phyloP scores from a whole-genome alignment of 2,888 invertebrate genomes.

The Autographa gamma region DNA sequence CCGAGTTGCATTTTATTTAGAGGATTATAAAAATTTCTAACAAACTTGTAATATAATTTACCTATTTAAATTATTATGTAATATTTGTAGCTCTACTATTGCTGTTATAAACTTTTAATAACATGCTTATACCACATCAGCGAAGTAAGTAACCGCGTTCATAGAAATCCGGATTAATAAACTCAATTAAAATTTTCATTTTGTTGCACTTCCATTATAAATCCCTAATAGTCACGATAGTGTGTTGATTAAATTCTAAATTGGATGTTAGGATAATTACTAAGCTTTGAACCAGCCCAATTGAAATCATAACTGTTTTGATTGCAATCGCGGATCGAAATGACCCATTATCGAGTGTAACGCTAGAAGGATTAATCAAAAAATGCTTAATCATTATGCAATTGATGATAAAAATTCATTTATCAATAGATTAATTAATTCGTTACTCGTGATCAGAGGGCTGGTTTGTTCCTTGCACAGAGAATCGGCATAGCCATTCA shows the following conservation, averaged over 20 bases:
- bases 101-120: too few species aligned
- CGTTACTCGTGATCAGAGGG: too few species aligned
- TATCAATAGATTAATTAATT: background rate
- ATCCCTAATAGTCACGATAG: conserved; percentile 1
- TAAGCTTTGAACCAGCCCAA: conserved; percentile 1
- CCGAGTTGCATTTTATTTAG: too few species aligned
- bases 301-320: conserved; percentile 23
- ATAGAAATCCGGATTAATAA: background rate
- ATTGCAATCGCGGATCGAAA: conserved; percentile 21
- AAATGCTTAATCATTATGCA: background rate
- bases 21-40: too few species aligned
- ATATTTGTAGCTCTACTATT: too few species aligned
- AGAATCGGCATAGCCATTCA: too few species aligned
- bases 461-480: too few species aligned
- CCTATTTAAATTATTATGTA: too few species aligned
- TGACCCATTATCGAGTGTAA: conserved; percentile 22
- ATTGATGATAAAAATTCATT: background rate
- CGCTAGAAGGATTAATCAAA: conserved; percentile 13
- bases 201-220: conserved; percentile 10
- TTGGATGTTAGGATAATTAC: conserved; percentile 35
- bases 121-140: too few species aligned
- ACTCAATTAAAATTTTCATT: background rate
- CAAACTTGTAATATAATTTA: too few species aligned
- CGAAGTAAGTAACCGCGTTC: background rate
- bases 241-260: conserved; percentile 47